Evolutionary conservation across 2,888 invertebrate species (phyloP).

Genomic region (Eustalomyia histrio): DNA sequence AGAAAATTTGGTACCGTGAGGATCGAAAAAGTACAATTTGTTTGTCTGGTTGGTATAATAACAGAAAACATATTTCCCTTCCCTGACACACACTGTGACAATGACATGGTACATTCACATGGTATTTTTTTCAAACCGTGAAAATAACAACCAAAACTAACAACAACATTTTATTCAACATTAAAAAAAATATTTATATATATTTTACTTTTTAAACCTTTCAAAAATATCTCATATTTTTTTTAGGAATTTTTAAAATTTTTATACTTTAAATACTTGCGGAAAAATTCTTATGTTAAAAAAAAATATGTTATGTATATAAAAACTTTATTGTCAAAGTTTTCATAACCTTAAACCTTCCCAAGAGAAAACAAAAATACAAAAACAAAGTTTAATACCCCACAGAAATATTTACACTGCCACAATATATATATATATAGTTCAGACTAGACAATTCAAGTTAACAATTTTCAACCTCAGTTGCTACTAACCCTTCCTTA

Average conservation of each 20-base stretch:
- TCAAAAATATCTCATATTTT: no score
- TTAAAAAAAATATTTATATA: no score
- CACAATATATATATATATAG: conserved; percentile 21
- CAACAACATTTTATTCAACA: no score
- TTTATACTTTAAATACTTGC: background rate
- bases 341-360: conserved; percentile 17
- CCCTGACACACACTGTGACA: no score
- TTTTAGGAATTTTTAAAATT: background rate
- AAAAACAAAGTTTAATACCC: background rate
- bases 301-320: background rate
- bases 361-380: background rate
- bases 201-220: no score
- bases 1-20: no score
- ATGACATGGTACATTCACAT: no score
- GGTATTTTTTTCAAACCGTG: no score
- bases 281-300: background rate
- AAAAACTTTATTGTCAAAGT: conserved; percentile 8
- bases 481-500: background rate
- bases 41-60: no score
- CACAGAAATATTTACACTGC: background rate
- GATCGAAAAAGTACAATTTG: no score
- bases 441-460: conserved; percentile 28
- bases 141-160: no score
- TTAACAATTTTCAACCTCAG: conserved; percentile 10
- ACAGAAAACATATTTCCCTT: no score